A percentile compares a stretch with the other conserved stretches of the same genome.
Evolutionary conservation across 2,797 vertebrate genomes (phyloP).

Genomic region (Streptopelia turtur): DNA sequence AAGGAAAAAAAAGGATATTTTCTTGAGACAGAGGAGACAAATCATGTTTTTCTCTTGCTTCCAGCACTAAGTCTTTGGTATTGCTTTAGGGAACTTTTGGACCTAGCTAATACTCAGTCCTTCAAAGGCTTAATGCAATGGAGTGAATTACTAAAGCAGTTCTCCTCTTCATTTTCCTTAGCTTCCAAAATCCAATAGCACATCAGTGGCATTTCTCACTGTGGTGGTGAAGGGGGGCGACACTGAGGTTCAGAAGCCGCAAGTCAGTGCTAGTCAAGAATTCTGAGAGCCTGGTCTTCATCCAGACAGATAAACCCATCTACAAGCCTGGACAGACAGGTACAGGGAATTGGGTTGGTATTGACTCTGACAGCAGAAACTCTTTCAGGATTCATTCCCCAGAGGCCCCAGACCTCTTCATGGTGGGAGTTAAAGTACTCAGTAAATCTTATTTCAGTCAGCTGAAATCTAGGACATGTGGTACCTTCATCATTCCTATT

Average conservation of each 20-base stretch:
- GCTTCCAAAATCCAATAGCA: conserved; percentile 31
- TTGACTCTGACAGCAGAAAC: not conserved
- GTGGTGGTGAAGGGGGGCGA: conserved; percentile 79
- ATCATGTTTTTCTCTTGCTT: not conserved
- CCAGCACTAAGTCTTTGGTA: not conserved
- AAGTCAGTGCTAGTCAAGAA: conserved; percentile 78
- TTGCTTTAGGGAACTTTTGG: not conserved
- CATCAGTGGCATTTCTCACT: conserved; percentile 62
- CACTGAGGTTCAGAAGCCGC: conserved; percentile 75
- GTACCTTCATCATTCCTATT: not conserved
- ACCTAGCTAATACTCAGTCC: not conserved
- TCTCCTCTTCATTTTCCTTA: conserved; percentile 14
- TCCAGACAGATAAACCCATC: conserved; percentile 91
- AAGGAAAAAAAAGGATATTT: not conserved
- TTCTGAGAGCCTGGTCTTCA: conserved; percentile 73
- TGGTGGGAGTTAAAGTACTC: not conserved
- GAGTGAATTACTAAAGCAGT: not conserved
- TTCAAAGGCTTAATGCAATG: not conserved
- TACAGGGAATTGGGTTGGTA: conserved; percentile 7
- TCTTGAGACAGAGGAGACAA: not conserved
- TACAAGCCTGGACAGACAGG: conserved; percentile 88
- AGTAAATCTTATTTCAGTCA: not conserved
- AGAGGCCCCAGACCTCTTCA: not conserved
- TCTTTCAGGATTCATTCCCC: not conserved
- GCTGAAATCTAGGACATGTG: not conserved